A percentile compares a stretch with the other conserved stretches of the same genome.
Conservation (phyloP, 2,113 vertebrate genomes). For the Hiodon alosoides region DNA sequence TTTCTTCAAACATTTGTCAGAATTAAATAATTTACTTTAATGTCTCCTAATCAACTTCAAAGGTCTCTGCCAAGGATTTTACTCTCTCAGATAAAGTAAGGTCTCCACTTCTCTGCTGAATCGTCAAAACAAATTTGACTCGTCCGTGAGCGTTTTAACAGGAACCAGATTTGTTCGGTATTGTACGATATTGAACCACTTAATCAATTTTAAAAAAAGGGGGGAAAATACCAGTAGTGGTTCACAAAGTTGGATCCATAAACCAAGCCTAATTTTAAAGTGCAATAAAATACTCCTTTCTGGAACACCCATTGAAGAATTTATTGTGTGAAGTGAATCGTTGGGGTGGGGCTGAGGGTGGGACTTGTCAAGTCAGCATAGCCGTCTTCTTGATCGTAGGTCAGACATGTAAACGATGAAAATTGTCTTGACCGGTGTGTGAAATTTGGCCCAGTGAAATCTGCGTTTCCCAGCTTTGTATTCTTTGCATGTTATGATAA, state of each 20-base stretch:
- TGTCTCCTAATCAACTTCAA: slow-evolving; percentile 55
- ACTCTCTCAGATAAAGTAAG: slow-evolving; percentile 51
- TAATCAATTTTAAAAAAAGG: slow-evolving; percentile 49
- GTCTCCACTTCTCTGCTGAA: slow-evolving; percentile 27
- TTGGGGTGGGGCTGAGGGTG: neutral
- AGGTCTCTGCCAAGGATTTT: slow-evolving; percentile 45
- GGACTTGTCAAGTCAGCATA: slow-evolving; percentile 23
- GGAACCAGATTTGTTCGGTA: slow-evolving; percentile 39
- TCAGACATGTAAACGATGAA: too few relatives aligned
- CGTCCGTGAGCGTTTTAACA: slow-evolving; percentile 36
- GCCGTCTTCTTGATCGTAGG: slow-evolving; percentile 27
- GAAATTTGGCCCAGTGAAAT: neutral
- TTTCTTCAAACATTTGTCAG: slow-evolving; percentile 62
- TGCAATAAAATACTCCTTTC: slow-evolving; percentile 51
- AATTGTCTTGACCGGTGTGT: neutral
- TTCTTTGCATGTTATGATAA: slow-evolving; percentile 25
- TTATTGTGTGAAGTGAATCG: slow-evolving; percentile 49
- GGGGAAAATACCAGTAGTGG: slow-evolving; percentile 51
- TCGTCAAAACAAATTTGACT: slow-evolving; percentile 42
- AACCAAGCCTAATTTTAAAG: slow-evolving; percentile 58
- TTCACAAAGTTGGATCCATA: slow-evolving; percentile 55
- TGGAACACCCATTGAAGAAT: slow-evolving; percentile 41
- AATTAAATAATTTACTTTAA: slow-evolving; percentile 59
- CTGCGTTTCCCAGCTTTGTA: neutral
- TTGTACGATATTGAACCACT: slow-evolving; percentile 36